Conservation (phyloP, 1,140 invertebrate genomes). For the Eueides isabella region DNA sequence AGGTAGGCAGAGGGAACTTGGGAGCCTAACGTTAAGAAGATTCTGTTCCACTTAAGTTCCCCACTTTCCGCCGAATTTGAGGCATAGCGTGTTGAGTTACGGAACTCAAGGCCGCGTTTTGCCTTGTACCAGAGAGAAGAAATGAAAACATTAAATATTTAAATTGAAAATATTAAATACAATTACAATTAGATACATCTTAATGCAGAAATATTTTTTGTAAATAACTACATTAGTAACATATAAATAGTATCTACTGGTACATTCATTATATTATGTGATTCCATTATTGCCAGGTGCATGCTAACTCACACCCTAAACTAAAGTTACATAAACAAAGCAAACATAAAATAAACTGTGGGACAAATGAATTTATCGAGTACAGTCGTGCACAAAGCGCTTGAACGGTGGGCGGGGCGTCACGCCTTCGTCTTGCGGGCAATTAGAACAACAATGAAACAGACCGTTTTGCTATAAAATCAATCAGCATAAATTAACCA, state of each 20-base stretch:
- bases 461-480: conserved; percentile 58
- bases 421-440: conserved; percentile 61
- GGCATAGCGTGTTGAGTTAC: no score
- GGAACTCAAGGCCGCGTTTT: no score
- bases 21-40: no score
- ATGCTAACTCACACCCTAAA: conserved; percentile 14
- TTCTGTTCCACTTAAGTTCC: no score
- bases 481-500: conserved; percentile 61
- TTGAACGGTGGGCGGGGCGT: conserved; percentile 59
- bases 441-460: conserved; percentile 64
- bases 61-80: no score
- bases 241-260: no score
- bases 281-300: conserved; percentile 24
- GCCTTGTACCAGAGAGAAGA: no score
- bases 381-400: conserved; percentile 57
- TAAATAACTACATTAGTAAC: conserved; percentile 8
- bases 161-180: no score
- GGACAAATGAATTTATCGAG: conserved; percentile 47
- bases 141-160: no score
- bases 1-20: no score
- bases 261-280: neutral
- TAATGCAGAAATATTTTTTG: no score
- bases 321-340: conserved; percentile 48
- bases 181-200: no score
- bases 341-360: conserved; percentile 51